Base-by-base conservation (phyloP, 2,113 vertebrate genomes). In the Mesoclemmys tuberculata region DNA sequence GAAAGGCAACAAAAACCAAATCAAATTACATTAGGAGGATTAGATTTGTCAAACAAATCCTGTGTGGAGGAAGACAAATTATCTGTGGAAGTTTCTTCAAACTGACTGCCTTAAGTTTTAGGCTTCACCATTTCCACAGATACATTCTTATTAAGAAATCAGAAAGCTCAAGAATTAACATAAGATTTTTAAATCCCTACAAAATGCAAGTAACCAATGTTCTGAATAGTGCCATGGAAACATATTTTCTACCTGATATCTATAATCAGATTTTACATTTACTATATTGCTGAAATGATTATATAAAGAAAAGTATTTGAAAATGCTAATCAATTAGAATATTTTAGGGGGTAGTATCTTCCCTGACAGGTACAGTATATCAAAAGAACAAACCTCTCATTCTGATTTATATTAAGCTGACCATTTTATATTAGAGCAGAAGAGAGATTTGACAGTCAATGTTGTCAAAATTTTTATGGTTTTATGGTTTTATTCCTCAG, bases 211-310 rank as follows among this genome's bases (percentile, higher is more conserved):
- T 22, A 58, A 24, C 14, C 48, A 54, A 84, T 49, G 68, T 80
- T 75, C 49, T 83, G 29, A 91, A 78, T 18, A 44, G 31, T 81
- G 29, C n/a, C 35, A 35, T 12, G 16, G 49, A 38, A 55, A 56
- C n/a, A 54, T 49, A n/a, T 14, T 52, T 89, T 87, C 38, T 29
- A 64, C 13, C 16, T 54, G 29, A 84, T 56, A 61, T 84, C 26
- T 82, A 82, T 84, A 82, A 24, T 54, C 26, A 81, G 41, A 46
- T 71, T 41, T 78, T 58, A 87, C 44, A 41, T 35, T 18, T 58
- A 16, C 31, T 78, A 10, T 0, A 0, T 14, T 84, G 26, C 44
- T 54, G 44, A 87, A 87, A 9, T 3, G 5, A 46, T 9, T 21
- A 21, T 13, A 55, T 27, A 81, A 78, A 78, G 71, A 84, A 5